Evolutionary conservation across 53 echinoderm and acorn worm genomes (phyloP), one percentile per base, ranked within the genome.

Genomic region (Echinometra lucunter): DNA sequence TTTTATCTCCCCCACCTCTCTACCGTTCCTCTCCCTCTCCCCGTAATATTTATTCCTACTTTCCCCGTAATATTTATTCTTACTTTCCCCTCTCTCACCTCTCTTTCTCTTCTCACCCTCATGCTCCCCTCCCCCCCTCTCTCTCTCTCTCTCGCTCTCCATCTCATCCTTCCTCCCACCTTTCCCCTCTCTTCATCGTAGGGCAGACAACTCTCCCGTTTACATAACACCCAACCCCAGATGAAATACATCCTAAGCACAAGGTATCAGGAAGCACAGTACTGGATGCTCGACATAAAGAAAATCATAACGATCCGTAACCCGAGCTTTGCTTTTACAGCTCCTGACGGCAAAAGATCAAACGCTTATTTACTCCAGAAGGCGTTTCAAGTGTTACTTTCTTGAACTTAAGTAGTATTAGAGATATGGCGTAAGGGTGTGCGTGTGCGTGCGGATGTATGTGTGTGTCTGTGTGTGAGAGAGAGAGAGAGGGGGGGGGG

Each of bases 301-400:
- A 66, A 57, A 60, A 90, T 5, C 63, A 90, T 90, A 63, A 40
- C 90, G 35, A 40, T 40, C 9, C 9, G 63, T 90, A 63, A 63
- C 90, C 19, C 37, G 90, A 90, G 57, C 90, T 90, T 37, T 90
- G 90, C 60, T 90, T 90, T 90, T 90, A 32, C 90, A 58, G 90
- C 32, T 63, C 40, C 19, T 34, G 57, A 37, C 90, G 90, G 90
- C 66, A 35, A 90, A 90, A 90, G 58, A 90, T 90, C 90, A 90
- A 90, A 90, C 57, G 66, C 63, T 90, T 90, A 90, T 90, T 90
- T 90, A 90, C 90, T 90, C 60, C 60, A 66, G 35, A 90, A 57
- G 66, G 12, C 90, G 58, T 37, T 90, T 90, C 88, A 27, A 88
- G 56, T 88, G 88, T 88, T 56, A 28, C 88, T 78, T 78, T 78